Evolutionary conservation across 2,888 invertebrate genomes (phyloP).

Genomic region (Aleiodes alternator): DNA sequence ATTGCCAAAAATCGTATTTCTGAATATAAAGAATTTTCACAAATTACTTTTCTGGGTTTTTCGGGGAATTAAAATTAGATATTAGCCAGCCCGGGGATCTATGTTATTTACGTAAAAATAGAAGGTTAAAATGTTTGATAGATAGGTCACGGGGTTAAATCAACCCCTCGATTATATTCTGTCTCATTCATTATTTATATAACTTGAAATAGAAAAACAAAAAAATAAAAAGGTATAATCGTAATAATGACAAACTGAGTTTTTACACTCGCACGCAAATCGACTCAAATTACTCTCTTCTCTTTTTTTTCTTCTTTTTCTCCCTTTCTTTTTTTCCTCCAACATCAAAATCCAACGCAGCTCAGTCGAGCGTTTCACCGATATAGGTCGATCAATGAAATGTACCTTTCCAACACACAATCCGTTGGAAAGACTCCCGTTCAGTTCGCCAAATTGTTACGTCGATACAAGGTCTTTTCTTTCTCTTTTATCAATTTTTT

Average conservation of each 20-base stretch:
- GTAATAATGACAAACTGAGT: no score
- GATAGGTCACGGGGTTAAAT: slow-evolving; percentile 67
- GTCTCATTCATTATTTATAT: slow-evolving; percentile 36
- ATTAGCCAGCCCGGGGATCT: slow-evolving; percentile 30
- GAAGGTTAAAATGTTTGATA: slow-evolving; percentile 60
- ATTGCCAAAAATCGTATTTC: slow-evolving; percentile 6
- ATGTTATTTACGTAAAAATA: slow-evolving; percentile 63
- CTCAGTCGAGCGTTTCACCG: slow-evolving; percentile 39
- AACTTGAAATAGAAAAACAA: neutral
- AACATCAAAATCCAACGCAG: neutral
- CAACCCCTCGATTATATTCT: slow-evolving; percentile 56
- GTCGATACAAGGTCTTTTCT: slow-evolving; percentile 17
- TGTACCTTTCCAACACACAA: slow-evolving; percentile 64
- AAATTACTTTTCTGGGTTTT: neutral
- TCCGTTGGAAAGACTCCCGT: slow-evolving; percentile 37
- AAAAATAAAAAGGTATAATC: no score
- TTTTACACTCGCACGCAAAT: slow-evolving; percentile 6
- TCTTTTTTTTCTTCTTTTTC: slow-evolving; percentile 7
- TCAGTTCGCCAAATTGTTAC: slow-evolving; percentile 30
- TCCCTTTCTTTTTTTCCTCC: neutral
- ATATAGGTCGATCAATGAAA: slow-evolving; percentile 70
- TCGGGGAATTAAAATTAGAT: slow-evolving; percentile 25
- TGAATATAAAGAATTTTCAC: slow-evolving; percentile 7
- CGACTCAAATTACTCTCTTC: slow-evolving; percentile 25
- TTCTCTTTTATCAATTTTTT: slow-evolving; percentile 1